These are phyloP conservation scores for Phylloscopus trochiloides DNA, from an alignment of 2,113 vertebrate species.

Conservation along the genomic window DNA sequence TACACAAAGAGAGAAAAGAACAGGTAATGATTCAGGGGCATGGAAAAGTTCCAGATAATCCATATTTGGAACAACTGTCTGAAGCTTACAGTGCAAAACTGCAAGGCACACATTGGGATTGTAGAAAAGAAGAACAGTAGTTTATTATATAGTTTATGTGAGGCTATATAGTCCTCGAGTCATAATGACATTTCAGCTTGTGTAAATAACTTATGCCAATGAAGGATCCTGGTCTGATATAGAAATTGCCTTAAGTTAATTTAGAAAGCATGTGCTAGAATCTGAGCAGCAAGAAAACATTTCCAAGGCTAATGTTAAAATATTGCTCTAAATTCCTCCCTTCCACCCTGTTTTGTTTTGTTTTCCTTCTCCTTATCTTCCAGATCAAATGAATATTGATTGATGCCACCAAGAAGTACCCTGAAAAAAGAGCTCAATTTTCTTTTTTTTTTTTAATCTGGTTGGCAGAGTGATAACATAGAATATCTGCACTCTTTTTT, in stretches of 20 bases:
- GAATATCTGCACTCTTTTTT: neutral
- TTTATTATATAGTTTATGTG: neutral
- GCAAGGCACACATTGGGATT: neutral
- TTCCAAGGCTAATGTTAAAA: neutral
- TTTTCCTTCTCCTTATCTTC: neutral
- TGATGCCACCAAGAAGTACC: neutral
- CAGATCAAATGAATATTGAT: neutral
- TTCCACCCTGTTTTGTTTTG: neutral
- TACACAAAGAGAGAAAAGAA: neutral
- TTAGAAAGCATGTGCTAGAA: neutral
- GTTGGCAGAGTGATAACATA: neutral
- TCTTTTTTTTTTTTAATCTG: neutral
- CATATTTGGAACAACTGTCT: neutral
- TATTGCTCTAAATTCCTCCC: neutral
- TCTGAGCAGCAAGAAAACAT: conserved; percentile 16
- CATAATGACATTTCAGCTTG: neutral
- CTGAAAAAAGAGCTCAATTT: neutral
- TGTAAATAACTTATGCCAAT: neutral
- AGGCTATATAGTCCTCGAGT: neutral
- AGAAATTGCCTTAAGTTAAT: conserved; percentile 16
- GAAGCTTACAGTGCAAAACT: neutral
- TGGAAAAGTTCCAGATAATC: neutral
- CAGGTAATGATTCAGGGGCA: neutral
- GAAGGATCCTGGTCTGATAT: neutral
- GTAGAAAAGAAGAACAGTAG: neutral